Evolutionary conservation across 2,888 invertebrate species (phyloP).

Genomic region (Dendrolimus pini): DNA sequence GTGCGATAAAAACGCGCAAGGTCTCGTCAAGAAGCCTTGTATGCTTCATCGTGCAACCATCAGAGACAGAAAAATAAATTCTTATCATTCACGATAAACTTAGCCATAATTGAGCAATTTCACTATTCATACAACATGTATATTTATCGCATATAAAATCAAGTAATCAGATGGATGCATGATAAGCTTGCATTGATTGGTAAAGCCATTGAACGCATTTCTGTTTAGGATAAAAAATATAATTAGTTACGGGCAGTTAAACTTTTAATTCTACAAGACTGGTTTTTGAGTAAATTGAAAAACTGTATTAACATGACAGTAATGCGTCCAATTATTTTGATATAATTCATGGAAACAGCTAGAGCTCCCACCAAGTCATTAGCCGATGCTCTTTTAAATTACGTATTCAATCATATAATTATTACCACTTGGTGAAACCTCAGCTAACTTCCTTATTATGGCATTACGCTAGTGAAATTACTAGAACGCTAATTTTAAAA

Average conservation of each 20-base stretch:
- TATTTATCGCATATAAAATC: slow-evolving; percentile 10
- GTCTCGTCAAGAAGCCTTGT: slow-evolving; percentile 34
- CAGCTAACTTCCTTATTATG: not conserved
- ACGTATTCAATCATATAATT: too few relatives aligned
- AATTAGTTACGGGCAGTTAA: slow-evolving; percentile 1
- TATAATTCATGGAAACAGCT: not conserved
- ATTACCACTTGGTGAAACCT: not conserved
- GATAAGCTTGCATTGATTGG: slow-evolving; percentile 24
- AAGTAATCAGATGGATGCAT: slow-evolving; percentile 26
- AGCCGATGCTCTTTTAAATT: too few relatives aligned
- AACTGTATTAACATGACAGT: not conserved
- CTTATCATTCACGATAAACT: slow-evolving; percentile 1
- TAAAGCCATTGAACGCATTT: slow-evolving; percentile 22
- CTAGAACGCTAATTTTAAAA: not conserved
- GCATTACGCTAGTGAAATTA: not conserved
- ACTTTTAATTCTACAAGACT: not conserved
- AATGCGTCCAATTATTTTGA: not conserved
- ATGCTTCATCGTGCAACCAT: slow-evolving; percentile 48
- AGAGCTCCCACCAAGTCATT: not conserved
- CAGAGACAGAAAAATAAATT: slow-evolving; percentile 14
- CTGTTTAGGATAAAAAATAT: slow-evolving; percentile 14
- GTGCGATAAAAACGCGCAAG: slow-evolving; percentile 54
- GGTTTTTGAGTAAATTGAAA: not conserved
- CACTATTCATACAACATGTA: slow-evolving; percentile 7
- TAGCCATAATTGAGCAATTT: slow-evolving; percentile 9